These are phyloP conservation scores for Fragum whitleyi DNA, from an alignment of 2,888 invertebrate species.

Conservation along the genomic window DNA sequence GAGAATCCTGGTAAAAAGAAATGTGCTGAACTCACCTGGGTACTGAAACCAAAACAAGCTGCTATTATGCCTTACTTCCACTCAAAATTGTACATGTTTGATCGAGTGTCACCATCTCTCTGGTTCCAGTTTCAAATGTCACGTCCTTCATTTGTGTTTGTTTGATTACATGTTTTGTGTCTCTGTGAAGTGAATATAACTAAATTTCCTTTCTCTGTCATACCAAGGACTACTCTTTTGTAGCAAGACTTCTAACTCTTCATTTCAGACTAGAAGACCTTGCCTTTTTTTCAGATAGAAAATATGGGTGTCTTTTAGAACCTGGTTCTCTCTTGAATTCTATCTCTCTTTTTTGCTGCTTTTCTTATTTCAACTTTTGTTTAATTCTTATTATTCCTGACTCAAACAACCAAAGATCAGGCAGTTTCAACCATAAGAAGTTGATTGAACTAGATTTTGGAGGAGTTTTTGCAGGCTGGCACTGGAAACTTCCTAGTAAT, in stretches of 20 bases:
- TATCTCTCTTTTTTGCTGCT: too few relatives aligned
- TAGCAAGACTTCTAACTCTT: not conserved
- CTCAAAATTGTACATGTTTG: constrained; percentile 15
- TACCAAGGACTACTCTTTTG: not conserved
- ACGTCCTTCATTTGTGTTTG: not conserved
- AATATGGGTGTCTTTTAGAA: too few relatives aligned
- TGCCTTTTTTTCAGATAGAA: too few relatives aligned
- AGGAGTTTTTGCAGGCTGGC: too few relatives aligned
- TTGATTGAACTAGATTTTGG: too few relatives aligned
- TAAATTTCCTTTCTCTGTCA: not conserved
- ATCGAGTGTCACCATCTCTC: not conserved
- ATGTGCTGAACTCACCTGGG: constrained; percentile 15
- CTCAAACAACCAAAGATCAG: too few relatives aligned
- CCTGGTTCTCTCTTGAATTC: too few relatives aligned
- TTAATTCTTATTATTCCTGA: too few relatives aligned
- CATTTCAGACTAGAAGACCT: too few relatives aligned
- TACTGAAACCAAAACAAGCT: constrained; percentile 4
- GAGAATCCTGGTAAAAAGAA: not conserved
- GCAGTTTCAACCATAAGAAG: too few relatives aligned
- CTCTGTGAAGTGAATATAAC: not conserved
- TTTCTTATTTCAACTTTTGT: too few relatives aligned
- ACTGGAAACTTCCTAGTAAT: too few relatives aligned
- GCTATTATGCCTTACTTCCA: constrained; percentile 28
- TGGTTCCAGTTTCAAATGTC: not conserved
- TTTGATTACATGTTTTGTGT: not conserved